These are phyloP conservation scores for Leptothorax acervorum DNA, from an alignment of 2,888 invertebrate species.

Conservation along the genomic window DNA sequence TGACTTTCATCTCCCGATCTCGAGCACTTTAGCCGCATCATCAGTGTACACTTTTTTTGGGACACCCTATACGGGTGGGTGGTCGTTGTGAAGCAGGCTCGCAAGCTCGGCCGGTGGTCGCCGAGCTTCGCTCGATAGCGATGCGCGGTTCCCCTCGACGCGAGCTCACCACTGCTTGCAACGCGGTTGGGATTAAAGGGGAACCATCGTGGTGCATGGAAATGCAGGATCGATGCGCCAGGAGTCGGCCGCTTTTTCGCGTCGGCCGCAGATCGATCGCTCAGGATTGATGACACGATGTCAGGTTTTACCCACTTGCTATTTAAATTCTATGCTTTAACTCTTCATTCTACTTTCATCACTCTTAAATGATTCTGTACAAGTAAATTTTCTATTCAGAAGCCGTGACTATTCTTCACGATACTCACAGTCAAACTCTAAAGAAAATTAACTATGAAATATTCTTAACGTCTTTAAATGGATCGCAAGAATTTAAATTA, in stretches of 20 bases:
- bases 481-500: not conserved
- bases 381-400: not conserved
- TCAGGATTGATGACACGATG: slow-evolving; percentile 32
- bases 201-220: slow-evolving; percentile 76
- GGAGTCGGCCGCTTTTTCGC: slow-evolving; percentile 42
- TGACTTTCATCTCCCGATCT: not conserved
- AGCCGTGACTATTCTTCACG: not conserved
- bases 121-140: slow-evolving; percentile 83
- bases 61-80: slow-evolving; percentile 59
- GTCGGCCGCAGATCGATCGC: slow-evolving; percentile 28
- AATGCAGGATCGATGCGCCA: slow-evolving; percentile 70
- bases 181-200: slow-evolving; percentile 83
- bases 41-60: slow-evolving; percentile 19
- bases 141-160: slow-evolving; percentile 83
- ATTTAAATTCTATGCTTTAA: slow-evolving; percentile 15
- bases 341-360: not conserved
- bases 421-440: not conserved
- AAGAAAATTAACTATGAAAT: not conserved
- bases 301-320: slow-evolving; percentile 20
- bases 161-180: slow-evolving; percentile 83
- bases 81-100: slow-evolving; percentile 65
- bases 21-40: not conserved
- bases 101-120: slow-evolving; percentile 78
- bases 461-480: not conserved
- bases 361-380: not conserved